Conservation (phyloP, 1,140 invertebrate genomes). For the Drosophila pruinosa region DNA sequence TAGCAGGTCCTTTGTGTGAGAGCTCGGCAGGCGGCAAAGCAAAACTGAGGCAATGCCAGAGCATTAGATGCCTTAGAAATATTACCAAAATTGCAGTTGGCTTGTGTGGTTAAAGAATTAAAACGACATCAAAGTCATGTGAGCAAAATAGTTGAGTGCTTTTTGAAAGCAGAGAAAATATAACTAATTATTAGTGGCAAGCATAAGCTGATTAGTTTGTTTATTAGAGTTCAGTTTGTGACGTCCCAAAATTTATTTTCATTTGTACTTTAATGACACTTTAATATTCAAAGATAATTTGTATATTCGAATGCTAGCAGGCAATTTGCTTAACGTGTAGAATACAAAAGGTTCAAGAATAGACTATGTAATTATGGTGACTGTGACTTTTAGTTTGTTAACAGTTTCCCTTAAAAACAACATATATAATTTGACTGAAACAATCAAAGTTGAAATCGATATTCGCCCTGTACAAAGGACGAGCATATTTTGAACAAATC, state of each 20-base stretch:
- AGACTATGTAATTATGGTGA: background rate
- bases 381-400: too few species aligned
- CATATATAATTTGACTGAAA: too few species aligned
- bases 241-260: background rate
- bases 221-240: background rate
- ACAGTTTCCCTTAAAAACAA: too few species aligned
- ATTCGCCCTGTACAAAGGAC: too few species aligned
- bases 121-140: background rate
- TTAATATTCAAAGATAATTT: background rate
- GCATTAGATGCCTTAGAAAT: constrained; percentile 25
- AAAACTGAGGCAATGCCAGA: background rate
- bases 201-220: background rate
- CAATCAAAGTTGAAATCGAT: too few species aligned
- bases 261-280: background rate
- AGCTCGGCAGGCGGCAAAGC: background rate
- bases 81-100: background rate
- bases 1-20: constrained; percentile 64
- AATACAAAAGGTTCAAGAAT: background rate
- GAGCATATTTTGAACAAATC: background rate
- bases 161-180: constrained; percentile 7
- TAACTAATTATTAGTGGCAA: background rate
- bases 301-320: background rate
- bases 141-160: constrained; percentile 4
- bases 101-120: background rate
- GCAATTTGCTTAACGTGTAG: background rate